These are phyloP conservation scores for Cebus imitator DNA, from an alignment of 2,113 vertebrate genomes.

Conservation along the genomic window DNA sequence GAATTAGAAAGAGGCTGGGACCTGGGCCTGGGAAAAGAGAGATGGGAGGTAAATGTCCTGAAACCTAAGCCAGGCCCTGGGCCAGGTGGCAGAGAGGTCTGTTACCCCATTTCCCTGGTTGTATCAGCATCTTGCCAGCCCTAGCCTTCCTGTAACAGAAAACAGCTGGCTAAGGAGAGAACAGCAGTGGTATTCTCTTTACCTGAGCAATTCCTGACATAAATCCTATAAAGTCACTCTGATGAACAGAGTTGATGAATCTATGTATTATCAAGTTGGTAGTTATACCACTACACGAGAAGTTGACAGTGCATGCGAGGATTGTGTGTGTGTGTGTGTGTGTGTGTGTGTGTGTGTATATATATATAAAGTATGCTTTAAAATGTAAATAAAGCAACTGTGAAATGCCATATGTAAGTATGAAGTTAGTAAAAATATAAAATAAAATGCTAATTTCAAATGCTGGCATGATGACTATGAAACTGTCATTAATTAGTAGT, in stretches of 20 bases:
- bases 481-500: slow-evolving; percentile 58
- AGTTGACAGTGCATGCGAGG: neutral
- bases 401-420: slow-evolving; percentile 29
- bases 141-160: neutral
- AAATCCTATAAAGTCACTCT: neutral
- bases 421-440: slow-evolving; percentile 67
- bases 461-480: slow-evolving; percentile 52
- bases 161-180: neutral
- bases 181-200: neutral
- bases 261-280: neutral
- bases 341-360: no score
- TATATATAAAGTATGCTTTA: neutral
- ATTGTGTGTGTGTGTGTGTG: neutral
- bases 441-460: slow-evolving; percentile 67
- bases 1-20: neutral
- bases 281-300: neutral
- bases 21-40: neutral
- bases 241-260: neutral
- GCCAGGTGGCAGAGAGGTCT: neutral
- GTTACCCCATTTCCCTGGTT: neutral
- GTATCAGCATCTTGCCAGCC: neutral
- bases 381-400: slow-evolving; percentile 54
- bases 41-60: neutral
- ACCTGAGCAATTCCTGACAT: neutral
- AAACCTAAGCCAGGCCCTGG: neutral